A percentile compares a stretch with the other conserved stretches of the same genome.
Evolutionary conservation across 2,888 invertebrate species (phyloP).

Genomic region (Acanthoscelides obtectus): DNA sequence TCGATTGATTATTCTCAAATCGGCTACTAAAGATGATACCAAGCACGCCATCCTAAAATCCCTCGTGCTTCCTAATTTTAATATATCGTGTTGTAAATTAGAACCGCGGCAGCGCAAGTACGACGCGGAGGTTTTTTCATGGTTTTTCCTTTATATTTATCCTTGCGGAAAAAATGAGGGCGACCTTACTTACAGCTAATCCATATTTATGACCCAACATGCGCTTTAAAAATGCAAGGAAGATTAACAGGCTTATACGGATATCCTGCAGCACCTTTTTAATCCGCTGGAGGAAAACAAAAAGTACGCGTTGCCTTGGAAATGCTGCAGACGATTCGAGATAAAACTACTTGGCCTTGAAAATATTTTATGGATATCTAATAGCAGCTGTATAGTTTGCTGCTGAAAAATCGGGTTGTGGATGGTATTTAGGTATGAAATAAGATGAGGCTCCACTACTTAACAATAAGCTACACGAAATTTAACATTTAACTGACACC

Average conservation of each 20-base stretch:
- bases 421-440: no score
- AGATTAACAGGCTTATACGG: neutral
- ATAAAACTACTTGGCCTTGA: no score
- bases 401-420: no score
- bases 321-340: no score
- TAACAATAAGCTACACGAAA: no score
- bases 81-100: neutral
- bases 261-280: neutral
- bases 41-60: neutral
- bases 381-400: no score
- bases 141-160: neutral
- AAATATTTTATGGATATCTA: no score
- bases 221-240: neutral
- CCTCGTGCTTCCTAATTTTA: neutral
- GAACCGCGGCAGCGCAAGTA: neutral
- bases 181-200: neutral
- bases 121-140: neutral
- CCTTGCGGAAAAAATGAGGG: neutral
- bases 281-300: neutral
- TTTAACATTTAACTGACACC: no score
- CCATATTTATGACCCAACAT: neutral
- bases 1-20: no score
- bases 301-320: neutral
- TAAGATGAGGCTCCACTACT: no score
- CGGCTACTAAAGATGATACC: neutral